Evolutionary conservation across 2,113 vertebrate genomes (phyloP).

Genomic region (Narcine bancroftii): DNA sequence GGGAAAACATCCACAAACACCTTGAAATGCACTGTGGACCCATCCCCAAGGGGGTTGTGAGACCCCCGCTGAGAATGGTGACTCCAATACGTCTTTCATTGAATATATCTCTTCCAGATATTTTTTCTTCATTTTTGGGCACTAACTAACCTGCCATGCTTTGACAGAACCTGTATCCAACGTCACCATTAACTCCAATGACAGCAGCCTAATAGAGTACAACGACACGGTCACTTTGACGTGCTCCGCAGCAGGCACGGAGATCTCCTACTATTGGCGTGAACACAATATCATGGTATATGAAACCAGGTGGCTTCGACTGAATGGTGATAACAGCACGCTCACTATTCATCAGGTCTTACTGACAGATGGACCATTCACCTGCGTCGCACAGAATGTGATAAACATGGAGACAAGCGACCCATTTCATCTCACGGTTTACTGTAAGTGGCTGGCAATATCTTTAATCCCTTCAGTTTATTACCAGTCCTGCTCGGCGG

Average conservation of each 20-base stretch:
- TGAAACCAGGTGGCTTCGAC: constrained; percentile 38
- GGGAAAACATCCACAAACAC: too few species aligned
- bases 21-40: too few species aligned
- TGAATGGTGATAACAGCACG: constrained; percentile 38
- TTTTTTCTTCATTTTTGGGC: too few species aligned
- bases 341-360: constrained; percentile 43
- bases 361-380: constrained; percentile 45
- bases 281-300: constrained; percentile 39
- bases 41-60: too few species aligned
- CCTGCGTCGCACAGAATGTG: constrained; percentile 46
- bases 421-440: constrained; percentile 45
- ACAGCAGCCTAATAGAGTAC: constrained; percentile 15
- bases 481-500: too few species aligned
- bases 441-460: constrained; percentile 47
- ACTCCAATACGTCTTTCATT: too few species aligned
- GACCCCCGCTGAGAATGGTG: too few species aligned
- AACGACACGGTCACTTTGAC: constrained; percentile 33
- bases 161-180: constrained; percentile 1
- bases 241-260: not conserved
- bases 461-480: not conserved
- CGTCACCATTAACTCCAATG: not conserved
- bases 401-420: constrained; percentile 47
- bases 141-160: not conserved
- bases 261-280: not conserved
- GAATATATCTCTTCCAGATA: too few species aligned